Percentiles rank a stretch among this genome's conserved stretches.
phyloP scores from a whole-genome alignment of 1,140 invertebrate species.

The Caenorhabditis remanei region DNA sequence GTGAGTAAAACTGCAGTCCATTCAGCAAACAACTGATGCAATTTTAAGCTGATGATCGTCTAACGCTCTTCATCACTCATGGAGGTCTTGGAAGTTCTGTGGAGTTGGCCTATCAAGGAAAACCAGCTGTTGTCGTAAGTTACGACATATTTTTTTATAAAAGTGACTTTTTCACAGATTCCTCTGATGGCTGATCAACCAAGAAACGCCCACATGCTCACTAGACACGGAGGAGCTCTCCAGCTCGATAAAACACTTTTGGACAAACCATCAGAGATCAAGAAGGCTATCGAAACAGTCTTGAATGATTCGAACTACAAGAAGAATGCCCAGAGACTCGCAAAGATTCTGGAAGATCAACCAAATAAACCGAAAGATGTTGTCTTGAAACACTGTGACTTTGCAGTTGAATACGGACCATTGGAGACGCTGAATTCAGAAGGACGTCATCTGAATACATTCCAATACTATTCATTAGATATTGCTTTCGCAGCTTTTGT shows the following conservation, averaged over 20 bases:
- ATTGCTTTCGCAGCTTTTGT: not conserved
- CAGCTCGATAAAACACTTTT: conserved; percentile 26
- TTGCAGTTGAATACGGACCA: conserved; percentile 20
- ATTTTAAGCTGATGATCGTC: conserved; percentile 49
- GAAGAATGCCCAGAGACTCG: conserved; percentile 22
- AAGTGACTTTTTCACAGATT: conserved; percentile 37
- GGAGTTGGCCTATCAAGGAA: conserved; percentile 57
- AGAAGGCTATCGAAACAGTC: conserved; percentile 34
- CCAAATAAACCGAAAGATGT: conserved; percentile 35
- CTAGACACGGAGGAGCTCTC: conserved; percentile 51
- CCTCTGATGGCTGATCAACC: conserved; percentile 59
- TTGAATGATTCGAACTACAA: conserved; percentile 7
- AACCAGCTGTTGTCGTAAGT: conserved; percentile 58
- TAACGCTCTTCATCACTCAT: conserved; percentile 60
- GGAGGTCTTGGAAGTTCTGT: conserved; percentile 58
- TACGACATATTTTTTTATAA: too few species aligned
- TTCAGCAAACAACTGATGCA: not conserved
- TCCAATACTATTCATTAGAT: conserved; percentile 37
- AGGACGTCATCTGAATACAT: conserved; percentile 32
- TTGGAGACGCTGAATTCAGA: conserved; percentile 30
- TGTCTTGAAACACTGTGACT: conserved; percentile 32
- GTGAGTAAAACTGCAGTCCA: not conserved
- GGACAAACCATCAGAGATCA: conserved; percentile 24
- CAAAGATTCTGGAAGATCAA: conserved; percentile 30
- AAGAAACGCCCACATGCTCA: conserved; percentile 57